Evolutionary conservation across 2,888 invertebrate genomes (phyloP), one percentile per base, ranked within the genome.

Genomic region (Acholoe squamosa): DNA sequence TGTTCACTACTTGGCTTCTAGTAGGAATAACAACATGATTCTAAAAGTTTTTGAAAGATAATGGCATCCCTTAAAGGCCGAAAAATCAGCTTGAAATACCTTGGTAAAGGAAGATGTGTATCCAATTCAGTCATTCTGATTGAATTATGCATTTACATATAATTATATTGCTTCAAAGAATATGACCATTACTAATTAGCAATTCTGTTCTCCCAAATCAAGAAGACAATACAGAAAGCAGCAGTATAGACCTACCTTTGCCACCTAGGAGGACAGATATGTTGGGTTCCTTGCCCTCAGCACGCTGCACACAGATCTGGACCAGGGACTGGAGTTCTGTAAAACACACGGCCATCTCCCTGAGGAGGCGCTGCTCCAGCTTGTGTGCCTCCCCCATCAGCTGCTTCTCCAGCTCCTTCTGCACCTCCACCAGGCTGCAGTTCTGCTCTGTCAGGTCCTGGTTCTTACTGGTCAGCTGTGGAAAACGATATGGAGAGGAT

Each of bases 211-310:
- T 71, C 71, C n/a, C 1, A 71, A n/a, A 71, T 71, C 5, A 71
- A 43, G 43, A 43, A 43, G 43, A 43, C 43, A 14, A 19, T 43
- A 0, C 43, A 7, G 43, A 43, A n/a, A 43, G 43, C 43, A 43
- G 43, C 43, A 43, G n/a, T n/a, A 54, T 12, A 56, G 1, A 91
- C 93, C 92, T 89, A 95, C 95, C 93, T 93, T 93, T 93, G 80
- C 93, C 93, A 10, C 95, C 95, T 10, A 95, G 93, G 54, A 95
- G 92, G 28, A 94, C 90, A 7, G 95, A 94, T 89, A 95, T 93
- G 90, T 95, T 94, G n/a, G 95, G 95, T 80, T 95, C 94, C 90
- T 95, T 93, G 43, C 95, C 95, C 28, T 94, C 93, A 0, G 94
- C 94, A 31, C 93, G 90, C 92, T 95, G 94, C 16, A 93, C 92